Base-by-base conservation (phyloP, 2,888 invertebrate species). In the Xylophagus ater region DNA sequence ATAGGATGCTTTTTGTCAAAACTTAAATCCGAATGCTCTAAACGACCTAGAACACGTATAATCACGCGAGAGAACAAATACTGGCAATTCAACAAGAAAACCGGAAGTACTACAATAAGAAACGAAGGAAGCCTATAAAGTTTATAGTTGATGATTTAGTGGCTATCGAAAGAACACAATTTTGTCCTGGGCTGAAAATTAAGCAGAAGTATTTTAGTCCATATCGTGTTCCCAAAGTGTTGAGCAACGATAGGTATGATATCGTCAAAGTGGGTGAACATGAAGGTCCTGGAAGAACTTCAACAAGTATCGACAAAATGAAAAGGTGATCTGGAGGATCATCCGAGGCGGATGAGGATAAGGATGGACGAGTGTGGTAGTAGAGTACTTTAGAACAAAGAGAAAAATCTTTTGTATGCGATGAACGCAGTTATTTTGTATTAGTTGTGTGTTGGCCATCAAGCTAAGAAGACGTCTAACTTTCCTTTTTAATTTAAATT, bases 1-100 rank as follows among this genome's bases (percentile, higher is more conserved):
- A n/a, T n/a, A n/a, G n/a, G n/a, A n/a, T n/a, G n/a, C n/a, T n/a
- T n/a, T n/a, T n/a, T n/a, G n/a, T n/a, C n/a, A n/a, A n/a, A n/a
- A n/a, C n/a, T n/a, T n/a, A n/a, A n/a, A n/a, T n/a, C n/a, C n/a
- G n/a, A n/a, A n/a, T n/a, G n/a, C n/a, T n/a, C n/a, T n/a, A n/a
- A n/a, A n/a, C n/a, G n/a, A n/a, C n/a, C n/a, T n/a, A 34, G 7
- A 34, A 39, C 7, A 15, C 28, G 8, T 24, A 34, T 8, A 31
- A 37, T 10, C 5, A 28, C 3, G 42, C 40, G 9, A 33, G 31
- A 35, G 42, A 51, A 17, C 51, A 56, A 40, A 49, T 42, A 12
- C 7, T 28, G 2, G 19, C 33, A n/a, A 30, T 41, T 9, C 40
- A 44, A 18, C 7, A 35, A 9, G 41, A 44, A 28, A 47, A 45